phyloP scores from a whole-genome alignment of 2,888 invertebrate genomes.

The Sisyra nigra region DNA sequence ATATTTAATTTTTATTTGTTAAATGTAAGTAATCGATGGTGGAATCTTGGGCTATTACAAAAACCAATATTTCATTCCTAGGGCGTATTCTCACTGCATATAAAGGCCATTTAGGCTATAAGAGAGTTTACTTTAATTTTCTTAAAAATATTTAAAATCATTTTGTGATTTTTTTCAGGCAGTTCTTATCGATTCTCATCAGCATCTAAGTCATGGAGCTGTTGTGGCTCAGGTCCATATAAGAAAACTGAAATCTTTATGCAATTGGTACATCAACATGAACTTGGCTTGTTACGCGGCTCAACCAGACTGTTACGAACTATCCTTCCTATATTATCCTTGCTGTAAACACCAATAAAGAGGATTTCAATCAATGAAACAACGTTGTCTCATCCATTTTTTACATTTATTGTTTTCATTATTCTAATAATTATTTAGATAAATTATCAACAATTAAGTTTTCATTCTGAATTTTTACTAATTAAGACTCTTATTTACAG shows the following conservation, averaged over 20 bases:
- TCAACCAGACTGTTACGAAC: constrained; percentile 29
- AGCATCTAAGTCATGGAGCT: constrained; percentile 28
- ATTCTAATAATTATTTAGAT: no score
- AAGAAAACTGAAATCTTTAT: constrained; percentile 25
- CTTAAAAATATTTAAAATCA: no score
- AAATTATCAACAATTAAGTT: no score
- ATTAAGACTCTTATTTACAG: no score
- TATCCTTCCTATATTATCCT: constrained; percentile 28
- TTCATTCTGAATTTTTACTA: no score
- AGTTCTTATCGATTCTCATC: constrained; percentile 33
- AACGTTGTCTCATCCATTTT: not conserved
- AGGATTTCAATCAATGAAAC: not conserved
- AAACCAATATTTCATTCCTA: no score
- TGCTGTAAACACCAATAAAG: not conserved
- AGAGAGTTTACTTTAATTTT: no score
- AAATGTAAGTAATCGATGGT: no score
- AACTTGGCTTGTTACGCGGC: constrained; percentile 25
- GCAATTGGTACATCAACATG: constrained; percentile 29
- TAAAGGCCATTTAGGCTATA: no score
- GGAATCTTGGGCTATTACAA: no score
- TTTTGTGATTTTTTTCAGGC: constrained; percentile 28
- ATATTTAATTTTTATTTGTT: no score
- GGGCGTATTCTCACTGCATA: no score
- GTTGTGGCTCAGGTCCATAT: constrained; percentile 29
- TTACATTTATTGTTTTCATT: not conserved